Conservation (phyloP, 2,113 vertebrate genomes). For the Chrysochloris asiatica region DNA sequence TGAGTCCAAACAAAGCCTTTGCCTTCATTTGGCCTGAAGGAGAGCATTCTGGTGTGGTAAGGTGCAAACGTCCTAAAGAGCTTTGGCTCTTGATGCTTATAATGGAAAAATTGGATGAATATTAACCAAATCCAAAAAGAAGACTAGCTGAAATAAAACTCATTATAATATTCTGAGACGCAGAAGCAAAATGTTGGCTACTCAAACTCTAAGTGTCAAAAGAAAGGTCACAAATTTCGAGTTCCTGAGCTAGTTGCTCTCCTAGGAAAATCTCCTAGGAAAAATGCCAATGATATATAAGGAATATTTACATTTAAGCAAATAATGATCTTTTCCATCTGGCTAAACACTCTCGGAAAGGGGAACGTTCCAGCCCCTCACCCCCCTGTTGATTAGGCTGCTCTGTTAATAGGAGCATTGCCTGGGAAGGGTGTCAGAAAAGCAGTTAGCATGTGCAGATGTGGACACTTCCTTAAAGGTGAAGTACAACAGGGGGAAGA, state of each 20-base stretch:
- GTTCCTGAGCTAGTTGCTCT: slow-evolving; percentile 1
- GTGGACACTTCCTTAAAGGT: slow-evolving; percentile 54
- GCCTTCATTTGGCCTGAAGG: slow-evolving; percentile 53
- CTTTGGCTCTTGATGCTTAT: slow-evolving; percentile 50
- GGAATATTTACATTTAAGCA: slow-evolving; percentile 51
- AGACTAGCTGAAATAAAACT: neutral
- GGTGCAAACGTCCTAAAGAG: slow-evolving; percentile 39
- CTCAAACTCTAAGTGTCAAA: neutral
- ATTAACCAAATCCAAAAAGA: slow-evolving; percentile 51
- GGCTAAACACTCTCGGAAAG: slow-evolving; percentile 33
- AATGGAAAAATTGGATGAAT: slow-evolving; percentile 56
- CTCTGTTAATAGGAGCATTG: slow-evolving; percentile 44
- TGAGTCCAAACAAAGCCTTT: slow-evolving; percentile 65
- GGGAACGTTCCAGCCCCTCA: neutral
- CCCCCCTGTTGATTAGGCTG: slow-evolving; percentile 46
- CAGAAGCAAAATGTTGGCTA: slow-evolving; percentile 1
- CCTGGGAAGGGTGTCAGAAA: slow-evolving; percentile 39
- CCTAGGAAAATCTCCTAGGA: slow-evolving; percentile 38
- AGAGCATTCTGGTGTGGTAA: slow-evolving; percentile 41
- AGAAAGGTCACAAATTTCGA: slow-evolving; percentile 30
- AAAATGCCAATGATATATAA: neutral
- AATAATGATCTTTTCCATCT: slow-evolving; percentile 54
- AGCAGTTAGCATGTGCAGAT: slow-evolving; percentile 29
- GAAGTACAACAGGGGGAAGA: neutral
- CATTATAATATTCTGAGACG: neutral